Evolutionary conservation across 2,113 vertebrate genomes (phyloP), one percentile per base, ranked within the genome.

Genomic region (Apus apus): DNA sequence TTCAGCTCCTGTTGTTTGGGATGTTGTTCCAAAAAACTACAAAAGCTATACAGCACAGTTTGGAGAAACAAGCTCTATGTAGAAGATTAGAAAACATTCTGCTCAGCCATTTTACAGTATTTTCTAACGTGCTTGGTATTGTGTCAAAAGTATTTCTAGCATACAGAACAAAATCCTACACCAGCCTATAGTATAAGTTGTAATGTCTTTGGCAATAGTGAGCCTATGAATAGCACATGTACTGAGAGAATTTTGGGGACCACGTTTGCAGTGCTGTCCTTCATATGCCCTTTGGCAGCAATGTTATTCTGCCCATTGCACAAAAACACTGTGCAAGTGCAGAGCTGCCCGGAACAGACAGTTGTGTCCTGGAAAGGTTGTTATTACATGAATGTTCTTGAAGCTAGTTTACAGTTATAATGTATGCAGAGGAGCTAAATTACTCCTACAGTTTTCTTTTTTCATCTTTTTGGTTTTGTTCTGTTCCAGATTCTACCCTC

Each of bases 381-480:
- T 82, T 68, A 77, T 81, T 86, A 77, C 40, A 34, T 23, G 77
- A 79, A 73, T 22, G 29, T n/a, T 62, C 45, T 83, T 65, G 29
- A 68, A 76, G 48, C 48, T 61, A 57, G 60, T 38, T 88, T 89
- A 43, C 19, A 81, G 75, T 81, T 85, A 67, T 5, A 66, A 65
- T 36, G 30, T 80, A 65, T 86, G 36, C 50, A 80, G 60, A 86
- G 12, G 30, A 92, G 40, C 36, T 58, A 40, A 90, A 73, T 83
- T 88, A 65, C 64, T 92, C 64, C 83, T 50, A 45, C 16, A 8
- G 58, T 60, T 76, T 48, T 88, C 40, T 56, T 87, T 56, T 78
- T 62, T 73, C 45, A 65, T 85, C 43, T 36, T 29, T 51, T 54
- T 57, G 10, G 29, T 70, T 62, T 61, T 83, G 26, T 65, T 70